phyloP scores from a whole-genome alignment of 1,140 invertebrate genomes.

The Panonychus citri region DNA sequence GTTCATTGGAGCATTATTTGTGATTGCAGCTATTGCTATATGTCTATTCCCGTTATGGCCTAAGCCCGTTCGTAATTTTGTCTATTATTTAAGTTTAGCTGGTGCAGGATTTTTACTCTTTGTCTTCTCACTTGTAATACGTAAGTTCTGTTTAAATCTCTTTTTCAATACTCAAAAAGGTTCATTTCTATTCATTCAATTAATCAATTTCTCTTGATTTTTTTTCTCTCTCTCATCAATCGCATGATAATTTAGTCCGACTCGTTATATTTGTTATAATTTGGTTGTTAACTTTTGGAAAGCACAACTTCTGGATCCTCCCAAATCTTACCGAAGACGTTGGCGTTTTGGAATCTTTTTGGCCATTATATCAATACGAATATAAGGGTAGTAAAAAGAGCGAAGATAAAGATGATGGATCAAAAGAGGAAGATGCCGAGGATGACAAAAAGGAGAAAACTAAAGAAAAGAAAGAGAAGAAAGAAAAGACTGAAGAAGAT shows the following conservation, averaged over 20 bases:
- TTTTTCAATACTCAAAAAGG: background rate
- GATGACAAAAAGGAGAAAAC: conserved; percentile 5
- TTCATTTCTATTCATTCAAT: background rate
- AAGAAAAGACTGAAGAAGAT: conserved; percentile 25
- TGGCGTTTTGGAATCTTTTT: conserved; percentile 93
- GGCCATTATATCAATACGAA: conserved; percentile 80
- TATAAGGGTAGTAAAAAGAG: conserved; percentile 34
- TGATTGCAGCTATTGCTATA: conserved; percentile 76
- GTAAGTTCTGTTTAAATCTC: conserved; percentile 21
- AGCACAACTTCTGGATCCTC: conserved; percentile 84
- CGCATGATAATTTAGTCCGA: conserved; percentile 46
- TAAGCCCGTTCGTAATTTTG: conserved; percentile 65
- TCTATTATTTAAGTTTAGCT: conserved; percentile 86
- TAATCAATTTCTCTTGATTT: conserved; percentile 3
- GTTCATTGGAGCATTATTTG: conserved; percentile 70
- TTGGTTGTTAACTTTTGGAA: conserved; percentile 65
- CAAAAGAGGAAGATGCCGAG: conserved; percentile 11
- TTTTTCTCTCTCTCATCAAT: conserved; percentile 12
- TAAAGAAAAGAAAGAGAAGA: conserved; percentile 32
- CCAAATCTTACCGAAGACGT: conserved; percentile 97
- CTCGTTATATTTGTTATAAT: conserved; percentile 73
- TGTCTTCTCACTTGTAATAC: conserved; percentile 62
- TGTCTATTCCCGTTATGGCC: conserved; percentile 98
- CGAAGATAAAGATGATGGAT: conserved; percentile 15
- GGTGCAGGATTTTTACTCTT: conserved; percentile 80